Evolutionary conservation across 2,113 vertebrate species (phyloP).

Genomic region (Channa argus): DNA sequence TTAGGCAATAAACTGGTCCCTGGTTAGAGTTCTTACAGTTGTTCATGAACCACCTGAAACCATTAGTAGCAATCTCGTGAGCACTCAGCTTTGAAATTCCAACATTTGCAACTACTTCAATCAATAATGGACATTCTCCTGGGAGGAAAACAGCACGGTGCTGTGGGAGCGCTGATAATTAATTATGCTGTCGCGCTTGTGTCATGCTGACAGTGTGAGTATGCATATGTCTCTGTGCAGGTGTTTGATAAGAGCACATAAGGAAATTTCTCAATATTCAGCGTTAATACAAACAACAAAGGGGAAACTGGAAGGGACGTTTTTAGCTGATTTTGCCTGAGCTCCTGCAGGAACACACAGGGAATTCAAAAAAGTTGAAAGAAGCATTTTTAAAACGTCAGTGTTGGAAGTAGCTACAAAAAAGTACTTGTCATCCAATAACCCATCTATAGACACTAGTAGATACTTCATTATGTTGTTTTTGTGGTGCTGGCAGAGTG

Average conservation of each 20-base stretch:
- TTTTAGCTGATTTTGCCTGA: too few species aligned
- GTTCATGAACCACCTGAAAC: slow-evolving; percentile 5
- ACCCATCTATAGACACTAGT: too few species aligned
- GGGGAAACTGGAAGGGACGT: background rate
- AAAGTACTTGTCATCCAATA: too few species aligned
- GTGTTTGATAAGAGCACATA: background rate
- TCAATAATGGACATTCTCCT: slow-evolving; percentile 55
- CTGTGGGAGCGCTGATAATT: slow-evolving; percentile 41
- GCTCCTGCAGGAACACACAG: too few species aligned
- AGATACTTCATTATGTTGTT: too few species aligned
- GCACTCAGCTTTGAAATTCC: slow-evolving; percentile 9
- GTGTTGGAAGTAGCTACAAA: too few species aligned
- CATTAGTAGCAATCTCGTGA: slow-evolving; percentile 16
- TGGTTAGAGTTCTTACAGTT: background rate
- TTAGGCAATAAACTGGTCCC: background rate
- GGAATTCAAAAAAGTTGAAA: too few species aligned
- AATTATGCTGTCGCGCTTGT: slow-evolving; percentile 57
- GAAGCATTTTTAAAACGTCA: too few species aligned
- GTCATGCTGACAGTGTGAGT: background rate
- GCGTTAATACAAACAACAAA: background rate
- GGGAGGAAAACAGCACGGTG: slow-evolving; percentile 18
- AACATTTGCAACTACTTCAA: slow-evolving; percentile 55
- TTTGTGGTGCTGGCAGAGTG: too few species aligned
- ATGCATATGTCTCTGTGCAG: background rate
- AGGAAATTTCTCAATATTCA: background rate